Base-by-base conservation (phyloP, 1,140 invertebrate genomes). In the Bombus pascuorum region DNA sequence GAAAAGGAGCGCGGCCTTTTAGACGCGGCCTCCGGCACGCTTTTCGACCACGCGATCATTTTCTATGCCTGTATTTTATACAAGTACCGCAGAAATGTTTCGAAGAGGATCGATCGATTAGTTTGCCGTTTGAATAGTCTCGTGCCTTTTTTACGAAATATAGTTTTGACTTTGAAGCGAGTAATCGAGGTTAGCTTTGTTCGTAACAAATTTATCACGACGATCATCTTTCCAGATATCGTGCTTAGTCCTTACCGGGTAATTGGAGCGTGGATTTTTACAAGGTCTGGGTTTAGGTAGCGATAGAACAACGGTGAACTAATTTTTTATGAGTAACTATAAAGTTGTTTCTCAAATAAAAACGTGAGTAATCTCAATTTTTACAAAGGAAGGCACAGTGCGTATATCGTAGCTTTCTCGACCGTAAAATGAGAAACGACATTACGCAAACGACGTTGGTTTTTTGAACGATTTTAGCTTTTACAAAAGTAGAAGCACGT, bases 1-100 rank as follows among this genome's bases (percentile, higher is more conserved):
- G 70, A 71, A 79, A 89, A 86, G 71, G 74, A 62, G 78, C 87
- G 59, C 72, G 57, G 81, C 81, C 71, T 82, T 82, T 74, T 47
- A 74, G 42, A 62, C 81, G n/a, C 75, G 65, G 37, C 75, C 75
- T 84, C 82, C 66, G 4, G n/a, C 62, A 79, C 75, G 75, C 65
- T 84, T 79, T 78, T 78, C 75, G 82, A 77, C 39, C 42, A 44
- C 66, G 47, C 47, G 32, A 42, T 70, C n/a, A 1, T n/a, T 9
- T 22, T 42, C 28, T n/a, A 2, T 22, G 25, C 2, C 32, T 68
- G 37, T 9, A 0, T 15, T 39, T 13, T 28, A 1, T 18, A 1
- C n/a, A 34, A 2, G n/a, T 15, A 0, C 3, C 28, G 13, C 18
- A 2, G 47, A 53, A 15, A 65, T 1, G 22, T 53, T 37, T 75